Base-by-base conservation (phyloP, 2,797 vertebrate genomes). In the Vireo griseus region DNA sequence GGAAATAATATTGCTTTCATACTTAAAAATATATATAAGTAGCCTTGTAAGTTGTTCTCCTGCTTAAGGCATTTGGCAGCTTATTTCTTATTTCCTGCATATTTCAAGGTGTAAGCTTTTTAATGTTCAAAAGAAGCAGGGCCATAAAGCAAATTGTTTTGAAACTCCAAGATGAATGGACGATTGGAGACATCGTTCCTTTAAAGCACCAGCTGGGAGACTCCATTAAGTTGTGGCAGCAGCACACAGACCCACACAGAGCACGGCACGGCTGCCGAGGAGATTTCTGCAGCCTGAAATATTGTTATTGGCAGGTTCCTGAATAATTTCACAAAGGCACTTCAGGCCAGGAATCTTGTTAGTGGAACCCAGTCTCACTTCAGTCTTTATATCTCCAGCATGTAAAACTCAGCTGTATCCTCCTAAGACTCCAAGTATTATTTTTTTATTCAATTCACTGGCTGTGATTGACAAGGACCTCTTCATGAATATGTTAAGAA, bases 401-500 rank as follows among this genome's bases (percentile, higher is more conserved):
- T 93, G 86, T 97, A 95, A 95, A 95, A 97, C 72, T 95, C 94
- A 52, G 61, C 84, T 42, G 40, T 94, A 95, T 94, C 71, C 68
- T 96, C 91, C 68, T 84, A 78, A 92, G 86, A 84, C 86, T 74
- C 58, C 1, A 6, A 87, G 66, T 77, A 85, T 90, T 96, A 85
- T 94, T 97, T 97, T 97, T 95, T 96, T 67, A 96, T 97, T 95
- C 88, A 86, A 80, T 95, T 97, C 96, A 57, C 73, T 93, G 45
- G 75, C 88, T 88, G 55, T 96, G 95, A 98, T 96, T 97, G 97
- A 96, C 95, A 96, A 84, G 92, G 88, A 94, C 72, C 92, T 96
- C 88, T 95, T 97, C 69, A 95, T 88, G 93, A 95, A 91, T 96
- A 94, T 92, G 86, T 85, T 94, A 92, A 67, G 74, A 90, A 88